phyloP scores from a whole-genome alignment of 2,888 invertebrate species.

The Trissolcus japonicus region DNA sequence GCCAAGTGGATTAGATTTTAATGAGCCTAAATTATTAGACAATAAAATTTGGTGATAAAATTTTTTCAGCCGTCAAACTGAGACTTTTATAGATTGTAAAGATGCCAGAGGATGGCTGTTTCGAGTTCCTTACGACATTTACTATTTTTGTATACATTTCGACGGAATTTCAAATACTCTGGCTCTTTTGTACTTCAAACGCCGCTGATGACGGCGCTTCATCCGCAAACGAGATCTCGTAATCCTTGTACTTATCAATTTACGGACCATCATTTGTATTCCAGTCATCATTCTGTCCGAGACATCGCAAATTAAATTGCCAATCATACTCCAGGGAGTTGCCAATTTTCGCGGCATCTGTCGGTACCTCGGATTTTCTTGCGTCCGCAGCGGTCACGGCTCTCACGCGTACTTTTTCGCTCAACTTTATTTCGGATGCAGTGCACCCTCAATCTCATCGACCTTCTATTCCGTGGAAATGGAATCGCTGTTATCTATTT shows the following conservation, averaged over 20 bases:
- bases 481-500: constrained; percentile 49
- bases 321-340: constrained; percentile 41
- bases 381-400: constrained; percentile 54
- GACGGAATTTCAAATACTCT: background rate
- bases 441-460: constrained; percentile 43
- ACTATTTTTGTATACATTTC: background rate
- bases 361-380: constrained; percentile 66
- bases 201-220: constrained; percentile 3
- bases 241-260: constrained; percentile 31
- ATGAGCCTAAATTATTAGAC: too few species aligned
- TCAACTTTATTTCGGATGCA: constrained; percentile 30
- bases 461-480: constrained; percentile 38
- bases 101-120: too few species aligned
- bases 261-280: constrained; percentile 36
- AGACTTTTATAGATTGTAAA: too few species aligned
- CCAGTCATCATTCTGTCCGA: constrained; percentile 29
- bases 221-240: constrained; percentile 15
- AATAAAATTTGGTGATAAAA: too few species aligned
- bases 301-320: constrained; percentile 46
- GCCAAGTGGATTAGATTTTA: too few species aligned
- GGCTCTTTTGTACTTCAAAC: background rate
- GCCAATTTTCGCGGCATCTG: constrained; percentile 70
- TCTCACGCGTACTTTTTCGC: constrained; percentile 48
- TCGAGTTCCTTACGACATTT: too few species aligned
- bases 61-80: too few species aligned